phyloP scores from a whole-genome alignment of 2,113 vertebrate genomes.

The Himantopus leucocephalus region DNA sequence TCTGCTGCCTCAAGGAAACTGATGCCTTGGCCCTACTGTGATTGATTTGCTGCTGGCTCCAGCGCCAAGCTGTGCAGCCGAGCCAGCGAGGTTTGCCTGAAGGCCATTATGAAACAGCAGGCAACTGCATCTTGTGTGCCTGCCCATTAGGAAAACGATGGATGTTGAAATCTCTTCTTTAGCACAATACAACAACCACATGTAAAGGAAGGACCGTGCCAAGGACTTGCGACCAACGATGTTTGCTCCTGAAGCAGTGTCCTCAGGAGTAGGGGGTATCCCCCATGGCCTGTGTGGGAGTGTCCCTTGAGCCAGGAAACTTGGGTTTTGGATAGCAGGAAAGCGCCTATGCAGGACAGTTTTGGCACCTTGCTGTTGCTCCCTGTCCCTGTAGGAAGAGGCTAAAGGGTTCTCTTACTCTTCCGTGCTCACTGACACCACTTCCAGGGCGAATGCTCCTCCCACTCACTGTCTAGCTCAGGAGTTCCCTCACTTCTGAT shows the following conservation, averaged over 20 bases:
- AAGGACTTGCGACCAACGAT: rapidly evolving
- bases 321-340: not conserved
- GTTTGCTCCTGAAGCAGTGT: not conserved
- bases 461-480: not conserved
- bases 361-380: not conserved
- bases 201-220: not conserved
- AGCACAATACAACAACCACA: not conserved
- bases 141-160: rapidly evolving
- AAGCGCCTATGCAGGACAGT: not conserved
- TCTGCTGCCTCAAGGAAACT: not conserved
- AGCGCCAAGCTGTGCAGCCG: rapidly evolving
- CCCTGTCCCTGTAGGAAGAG: not conserved
- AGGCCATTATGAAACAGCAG: not conserved
- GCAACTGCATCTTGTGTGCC: not conserved
- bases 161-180: not conserved
- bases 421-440: not conserved
- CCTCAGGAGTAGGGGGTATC: not conserved
- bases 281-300: rapidly evolving
- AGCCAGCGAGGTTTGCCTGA: not conserved
- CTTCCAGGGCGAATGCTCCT: not conserved
- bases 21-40: not conserved
- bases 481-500: not conserved
- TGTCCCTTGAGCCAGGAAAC: not conserved
- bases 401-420: not conserved
- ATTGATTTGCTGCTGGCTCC: not conserved